phyloP scores from a whole-genome alignment of 2,888 invertebrate species.

The Desoria tigrina region DNA sequence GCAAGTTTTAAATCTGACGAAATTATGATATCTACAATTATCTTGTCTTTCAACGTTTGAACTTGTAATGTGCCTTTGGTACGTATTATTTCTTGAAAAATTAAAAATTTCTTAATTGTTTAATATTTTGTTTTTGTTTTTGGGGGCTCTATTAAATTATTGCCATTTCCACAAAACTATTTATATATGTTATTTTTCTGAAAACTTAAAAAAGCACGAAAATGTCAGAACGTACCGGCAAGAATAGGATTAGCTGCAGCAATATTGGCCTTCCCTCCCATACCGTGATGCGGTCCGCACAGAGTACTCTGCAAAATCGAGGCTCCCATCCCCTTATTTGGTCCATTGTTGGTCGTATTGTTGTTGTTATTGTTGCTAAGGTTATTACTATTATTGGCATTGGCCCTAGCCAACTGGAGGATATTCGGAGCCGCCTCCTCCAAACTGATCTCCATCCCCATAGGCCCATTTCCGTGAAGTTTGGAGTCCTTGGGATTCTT shows the following conservation, averaged over 20 bases:
- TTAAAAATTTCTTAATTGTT: too few species aligned
- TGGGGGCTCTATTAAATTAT: too few species aligned
- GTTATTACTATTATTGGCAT: conserved; percentile 28
- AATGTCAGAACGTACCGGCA: conserved; percentile 73
- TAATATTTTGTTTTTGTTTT: too few species aligned
- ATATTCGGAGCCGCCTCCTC: conserved; percentile 41
- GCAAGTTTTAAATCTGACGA: too few species aligned
- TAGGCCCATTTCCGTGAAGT: too few species aligned
- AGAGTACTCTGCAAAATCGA: conserved; percentile 51
- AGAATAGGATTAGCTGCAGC: conserved; percentile 83
- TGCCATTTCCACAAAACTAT: too few species aligned
- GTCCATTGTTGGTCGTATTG: not conserved
- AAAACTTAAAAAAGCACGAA: too few species aligned
- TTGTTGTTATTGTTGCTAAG: not conserved
- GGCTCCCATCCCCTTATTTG: conserved; percentile 28
- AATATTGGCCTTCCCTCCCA: conserved; percentile 56
- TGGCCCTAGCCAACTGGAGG: conserved; percentile 37
- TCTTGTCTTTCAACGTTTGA: too few species aligned
- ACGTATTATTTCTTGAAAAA: too few species aligned
- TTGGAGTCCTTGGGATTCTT: conserved; percentile 33
- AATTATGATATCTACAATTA: too few species aligned
- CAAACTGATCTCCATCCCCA: conserved; percentile 41
- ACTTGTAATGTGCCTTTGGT: too few species aligned
- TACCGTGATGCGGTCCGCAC: conserved; percentile 45
- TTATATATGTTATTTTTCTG: too few species aligned